Base-by-base conservation (phyloP, 2,888 invertebrate species). In the Dryocosmus kuriphilus region DNA sequence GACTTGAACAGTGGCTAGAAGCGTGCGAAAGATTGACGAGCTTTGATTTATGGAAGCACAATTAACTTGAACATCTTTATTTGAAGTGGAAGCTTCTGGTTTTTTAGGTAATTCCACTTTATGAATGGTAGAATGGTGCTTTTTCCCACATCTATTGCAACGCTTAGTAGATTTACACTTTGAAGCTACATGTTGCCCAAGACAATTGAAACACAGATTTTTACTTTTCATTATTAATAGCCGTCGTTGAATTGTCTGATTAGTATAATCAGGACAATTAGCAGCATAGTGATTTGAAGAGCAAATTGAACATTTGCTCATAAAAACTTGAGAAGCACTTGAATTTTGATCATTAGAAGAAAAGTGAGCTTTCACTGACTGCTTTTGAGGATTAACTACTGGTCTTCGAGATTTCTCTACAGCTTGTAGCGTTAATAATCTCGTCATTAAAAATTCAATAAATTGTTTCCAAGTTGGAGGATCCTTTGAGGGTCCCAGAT, bases 391-490 rank as follows among this genome's bases (percentile, higher is more conserved):
- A n/a, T n/a, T n/a, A n/a, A n/a, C n/a, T n/a, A 35, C 8, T 35
- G 35, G 35, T 35, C 32, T 62, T 1, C 1, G 6, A n/a, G 32
- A n/a, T n/a, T n/a, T n/a, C n/a, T n/a, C n/a, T n/a, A n/a, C n/a
- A n/a, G n/a, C n/a, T n/a, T n/a, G n/a, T 16, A 35, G 19, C n/a
- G 8, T 62, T 7, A 35, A 6, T 78, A 16, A 9, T n/a, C 79
- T 1, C 0, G 71, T 79, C 61, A 77, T 55, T 1, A 81, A 22
- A 27, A 82, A 81, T 30, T 80, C 74, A 1, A 19, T 51, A 6
- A 82, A 71, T 46, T 81, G 75, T 2, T 55, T 30, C 81, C 79
- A 79, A 1, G 78, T 74, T 1, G 79, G 71, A 19, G 79, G 78
- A 4, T 79, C 74, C 14, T 71, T 74, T 0, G 75, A 55, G 1